Percentiles rank a stretch among this genome's conserved stretches.
These are phyloP conservation scores for Latrodectus geometricus DNA, from an alignment of 1,140 invertebrate genomes.

Conservation along the genomic window DNA sequence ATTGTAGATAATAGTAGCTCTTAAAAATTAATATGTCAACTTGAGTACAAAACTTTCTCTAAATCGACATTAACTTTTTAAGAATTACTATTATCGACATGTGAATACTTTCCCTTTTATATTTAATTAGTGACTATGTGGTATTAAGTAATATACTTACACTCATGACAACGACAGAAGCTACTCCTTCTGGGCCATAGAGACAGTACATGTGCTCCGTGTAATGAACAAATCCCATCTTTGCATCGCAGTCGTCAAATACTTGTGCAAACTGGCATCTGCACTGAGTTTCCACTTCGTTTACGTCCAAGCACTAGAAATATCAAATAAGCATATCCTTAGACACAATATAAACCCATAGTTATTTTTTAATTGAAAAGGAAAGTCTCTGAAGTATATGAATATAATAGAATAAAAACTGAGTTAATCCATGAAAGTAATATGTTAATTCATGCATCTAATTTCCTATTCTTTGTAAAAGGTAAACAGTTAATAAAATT, in stretches of 20 bases:
- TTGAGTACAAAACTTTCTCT: too few relatives aligned
- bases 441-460: background rate
- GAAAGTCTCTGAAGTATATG: background rate
- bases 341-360: background rate
- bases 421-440: background rate
- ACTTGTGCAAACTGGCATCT: conserved; percentile 69
- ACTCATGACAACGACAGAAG: conserved; percentile 67
- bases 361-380: background rate
- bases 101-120: too few relatives aligned
- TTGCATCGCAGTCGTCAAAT: conserved; percentile 68
- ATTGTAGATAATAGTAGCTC: too few relatives aligned
- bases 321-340: conserved; percentile 20
- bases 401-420: background rate
- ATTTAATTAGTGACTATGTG: background rate
- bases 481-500: too few relatives aligned
- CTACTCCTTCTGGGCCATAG: conserved; percentile 64
- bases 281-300: conserved; percentile 64
- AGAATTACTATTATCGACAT: too few relatives aligned
- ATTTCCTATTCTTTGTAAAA: background rate
- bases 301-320: conserved; percentile 68
- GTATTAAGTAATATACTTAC: conserved; percentile 64
- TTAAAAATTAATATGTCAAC: too few relatives aligned
- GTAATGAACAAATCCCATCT: conserved; percentile 70
- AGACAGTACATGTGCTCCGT: conserved; percentile 69
- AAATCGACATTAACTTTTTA: too few relatives aligned